Evolutionary conservation across 2,797 vertebrate genomes (phyloP), one percentile per base, ranked within the genome.

Genomic region (Bothrops alternatus): DNA sequence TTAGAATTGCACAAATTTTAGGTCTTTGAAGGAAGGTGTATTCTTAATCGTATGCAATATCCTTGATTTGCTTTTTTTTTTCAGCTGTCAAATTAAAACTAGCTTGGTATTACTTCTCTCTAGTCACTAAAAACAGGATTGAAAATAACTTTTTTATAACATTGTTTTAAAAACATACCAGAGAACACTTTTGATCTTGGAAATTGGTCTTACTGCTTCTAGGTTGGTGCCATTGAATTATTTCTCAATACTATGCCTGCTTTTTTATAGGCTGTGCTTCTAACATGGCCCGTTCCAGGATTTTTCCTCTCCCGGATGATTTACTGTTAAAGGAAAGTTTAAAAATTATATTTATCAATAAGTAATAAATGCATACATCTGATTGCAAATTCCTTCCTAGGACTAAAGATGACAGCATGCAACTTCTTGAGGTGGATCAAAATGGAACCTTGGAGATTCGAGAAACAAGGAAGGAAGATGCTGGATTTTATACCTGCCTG

Each of bases 401-500:
- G 99, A 98, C 98, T 73, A 98, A 97, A 95, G 98, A 98, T 0
- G 98, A 99, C 53, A 98, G 97, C 87, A 96, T 98, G 1, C 96
- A 96, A 32, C 97, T 98, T 0, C 97, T 99, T 1, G 97, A 98
- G 11, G 95, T 89, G 0, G 6, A 98, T 8, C 95, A 96, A 93
- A 98, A 99, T 0, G 99, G 99, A 25, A 98, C 99, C 0, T 95
- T 99, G 87, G 98, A 99, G 96, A 98, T 99, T 96, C 94, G 94
- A 88, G 93, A 90, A 1, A 95, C 97, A 0, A 97, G 95, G 7
- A 98, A 98, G 90, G 97, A 98, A 0, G 99, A 99, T 92, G 95
- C 97, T 0, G 99, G 99, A 0, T 98, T 98, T 0, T 99, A 99
- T 25, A 98, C 97, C 0, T 99, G 99, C 94, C 98, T 98, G 95